phyloP scores from a whole-genome alignment of 2,113 vertebrate species.

The Carollia perspicillata region DNA sequence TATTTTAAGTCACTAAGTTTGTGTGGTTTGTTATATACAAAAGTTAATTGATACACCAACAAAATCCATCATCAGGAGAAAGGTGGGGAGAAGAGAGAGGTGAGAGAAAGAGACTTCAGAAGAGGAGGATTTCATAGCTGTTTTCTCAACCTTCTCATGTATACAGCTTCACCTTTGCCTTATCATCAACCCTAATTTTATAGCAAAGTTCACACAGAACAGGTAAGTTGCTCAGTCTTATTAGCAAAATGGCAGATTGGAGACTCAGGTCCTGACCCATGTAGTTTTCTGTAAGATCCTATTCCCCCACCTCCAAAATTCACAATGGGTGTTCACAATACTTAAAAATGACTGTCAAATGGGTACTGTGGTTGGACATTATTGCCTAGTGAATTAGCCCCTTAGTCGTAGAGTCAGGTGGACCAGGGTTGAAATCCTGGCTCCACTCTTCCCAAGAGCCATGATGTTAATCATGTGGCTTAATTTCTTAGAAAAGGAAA shows the following conservation, averaged over 20 bases:
- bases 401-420: not conserved
- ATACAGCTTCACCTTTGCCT: not conserved
- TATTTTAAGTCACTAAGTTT: not conserved
- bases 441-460: not conserved
- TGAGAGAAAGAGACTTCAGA: not conserved
- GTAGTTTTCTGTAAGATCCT: not conserved
- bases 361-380: not conserved
- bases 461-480: not conserved
- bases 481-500: not conserved
- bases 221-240: not conserved
- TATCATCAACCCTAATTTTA: not conserved
- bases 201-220: not conserved
- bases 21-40: not conserved
- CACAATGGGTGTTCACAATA: not conserved
- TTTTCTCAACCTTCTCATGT: not conserved
- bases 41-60: not conserved
- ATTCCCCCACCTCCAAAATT: not conserved
- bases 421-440: not conserved
- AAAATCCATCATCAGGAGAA: not conserved
- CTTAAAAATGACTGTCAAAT: not conserved
- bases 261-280: not conserved
- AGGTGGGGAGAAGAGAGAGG: not conserved
- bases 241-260: not conserved
- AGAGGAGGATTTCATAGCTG: not conserved
- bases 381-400: not conserved